Evolutionary conservation across 2,888 invertebrate genomes (phyloP), one percentile per base, ranked within the genome.

Genomic region (Stegophylla sp.): DNA sequence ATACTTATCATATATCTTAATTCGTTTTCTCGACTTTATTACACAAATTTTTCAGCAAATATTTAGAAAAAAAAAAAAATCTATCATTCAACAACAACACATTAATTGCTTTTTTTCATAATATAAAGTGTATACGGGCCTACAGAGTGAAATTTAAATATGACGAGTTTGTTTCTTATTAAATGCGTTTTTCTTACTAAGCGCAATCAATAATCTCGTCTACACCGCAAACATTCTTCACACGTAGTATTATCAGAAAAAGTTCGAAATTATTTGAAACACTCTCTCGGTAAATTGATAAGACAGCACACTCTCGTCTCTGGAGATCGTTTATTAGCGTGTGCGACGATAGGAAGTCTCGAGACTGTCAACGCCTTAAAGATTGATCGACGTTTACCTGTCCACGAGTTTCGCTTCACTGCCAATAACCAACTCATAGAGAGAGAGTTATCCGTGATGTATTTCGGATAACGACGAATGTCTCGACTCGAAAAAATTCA

Each of bases 361-460:
- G 63, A 48, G 15, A 28, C 17, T 76, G 63, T 74, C 53, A 43
- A 76, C 53, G 17, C 13, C 53, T 4, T 41, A 76, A 66, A 66
- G 75, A 76, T 76, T 76, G 75, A 76, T 76, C 26, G 75, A 53
- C 20, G 20, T 74, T 74, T 48, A 74, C 74, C 20, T 63, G 48
- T 63, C 48, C 34, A 17, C 48, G 20, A 63, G 28, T 48, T 74
- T 74, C 56, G 41, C 56, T 10, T 72, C 53, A 1, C 4, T 56
- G 10, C 10, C 9, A 4, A 15, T 56, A 10, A 4, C 3, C 56
- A 12, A 15, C 28, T 69, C n/a, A 13, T 51, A 15, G 51, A 69
- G 17, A 13, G 28, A 15, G 51, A 69, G 17, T 34, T 74, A 45
- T 74, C 15, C 28, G 28, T 10, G 48, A 34, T 34, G 48, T 10